A percentile compares a stretch with the other conserved stretches of the same genome.
Evolutionary conservation across 2,888 invertebrate genomes (phyloP).

Genomic region (Heliothis peltigera): DNA sequence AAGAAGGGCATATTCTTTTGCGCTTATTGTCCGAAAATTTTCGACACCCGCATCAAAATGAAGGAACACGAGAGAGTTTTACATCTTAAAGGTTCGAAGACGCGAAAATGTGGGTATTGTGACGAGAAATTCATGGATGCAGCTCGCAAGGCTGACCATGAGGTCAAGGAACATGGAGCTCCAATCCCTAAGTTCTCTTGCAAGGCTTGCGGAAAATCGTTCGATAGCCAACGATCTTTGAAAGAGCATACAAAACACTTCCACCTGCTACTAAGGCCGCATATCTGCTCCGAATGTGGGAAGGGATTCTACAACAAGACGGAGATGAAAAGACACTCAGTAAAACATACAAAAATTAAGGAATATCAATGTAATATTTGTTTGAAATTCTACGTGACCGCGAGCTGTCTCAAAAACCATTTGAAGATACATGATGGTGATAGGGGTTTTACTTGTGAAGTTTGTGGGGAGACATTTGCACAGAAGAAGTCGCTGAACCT

Average conservation of each 20-base stretch:
- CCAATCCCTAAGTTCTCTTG: slow-evolving; percentile 61
- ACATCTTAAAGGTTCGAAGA: slow-evolving; percentile 62
- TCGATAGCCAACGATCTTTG: slow-evolving; percentile 61
- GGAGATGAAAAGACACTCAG: slow-evolving; percentile 38
- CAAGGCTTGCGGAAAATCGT: slow-evolving; percentile 68
- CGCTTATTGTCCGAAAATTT: slow-evolving; percentile 75
- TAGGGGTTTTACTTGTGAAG: slow-evolving; percentile 19
- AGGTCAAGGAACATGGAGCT: slow-evolving; percentile 67
- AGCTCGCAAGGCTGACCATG: slow-evolving; percentile 61
- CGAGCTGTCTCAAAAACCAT: slow-evolving; percentile 17
- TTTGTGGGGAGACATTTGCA: slow-evolving; percentile 18
- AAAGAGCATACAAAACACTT: slow-evolving; percentile 65
- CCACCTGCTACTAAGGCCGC: slow-evolving; percentile 69
- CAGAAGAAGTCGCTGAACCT: slow-evolving; percentile 31
- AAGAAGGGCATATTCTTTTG: slow-evolving; percentile 62
- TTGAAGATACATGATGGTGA: slow-evolving; percentile 26
- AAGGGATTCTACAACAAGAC: slow-evolving; percentile 44
- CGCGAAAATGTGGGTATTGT: slow-evolving; percentile 71
- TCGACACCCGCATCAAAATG: slow-evolving; percentile 71
- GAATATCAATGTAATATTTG: slow-evolving; percentile 45
- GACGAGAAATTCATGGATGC: slow-evolving; percentile 67
- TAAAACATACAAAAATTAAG: slow-evolving; percentile 43
- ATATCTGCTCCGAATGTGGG: slow-evolving; percentile 66
- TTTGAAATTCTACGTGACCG: slow-evolving; percentile 30
- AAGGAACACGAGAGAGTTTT: slow-evolving; percentile 75